Evolutionary conservation across 1,140 invertebrate species (phyloP).

Genomic region (Aphelinus atriplicis): DNA sequence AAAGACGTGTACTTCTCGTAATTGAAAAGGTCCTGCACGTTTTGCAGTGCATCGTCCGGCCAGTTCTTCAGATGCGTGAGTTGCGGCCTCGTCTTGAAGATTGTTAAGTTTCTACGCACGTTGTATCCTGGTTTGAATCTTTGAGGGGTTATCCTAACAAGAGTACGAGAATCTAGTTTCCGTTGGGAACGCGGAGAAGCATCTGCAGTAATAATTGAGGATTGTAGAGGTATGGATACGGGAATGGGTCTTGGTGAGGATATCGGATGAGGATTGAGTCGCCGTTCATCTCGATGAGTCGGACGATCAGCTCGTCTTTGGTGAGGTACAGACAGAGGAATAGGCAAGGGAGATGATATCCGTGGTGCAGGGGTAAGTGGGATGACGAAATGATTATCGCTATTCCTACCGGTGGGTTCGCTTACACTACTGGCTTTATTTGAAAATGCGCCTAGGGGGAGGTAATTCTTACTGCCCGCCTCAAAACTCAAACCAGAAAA

Average conservation of each 20-base stretch:
- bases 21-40: conserved; percentile 53
- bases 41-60: conserved; percentile 51
- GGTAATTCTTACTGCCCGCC: conserved; percentile 17
- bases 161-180: conserved; percentile 19
- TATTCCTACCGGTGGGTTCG: too few relatives aligned
- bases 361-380: too few relatives aligned
- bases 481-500: conserved; percentile 15
- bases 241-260: neutral
- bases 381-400: too few relatives aligned
- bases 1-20: conserved; percentile 58
- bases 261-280: neutral
- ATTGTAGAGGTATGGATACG: neutral
- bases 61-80: conserved; percentile 52
- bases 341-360: neutral
- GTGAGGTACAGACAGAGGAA: neutral
- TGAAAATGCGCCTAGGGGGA: conserved; percentile 22
- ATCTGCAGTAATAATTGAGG: neutral
- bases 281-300: too few relatives aligned
- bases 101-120: conserved; percentile 28
- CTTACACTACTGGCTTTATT: too few relatives aligned
- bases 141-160: conserved; percentile 26
- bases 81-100: neutral
- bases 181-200: neutral
- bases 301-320: neutral
- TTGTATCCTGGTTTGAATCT: conserved; percentile 10